Evolutionary conservation across 2,888 invertebrate species (phyloP), one percentile per base, ranked within the genome.

Genomic region (Branchellion lobata): DNA sequence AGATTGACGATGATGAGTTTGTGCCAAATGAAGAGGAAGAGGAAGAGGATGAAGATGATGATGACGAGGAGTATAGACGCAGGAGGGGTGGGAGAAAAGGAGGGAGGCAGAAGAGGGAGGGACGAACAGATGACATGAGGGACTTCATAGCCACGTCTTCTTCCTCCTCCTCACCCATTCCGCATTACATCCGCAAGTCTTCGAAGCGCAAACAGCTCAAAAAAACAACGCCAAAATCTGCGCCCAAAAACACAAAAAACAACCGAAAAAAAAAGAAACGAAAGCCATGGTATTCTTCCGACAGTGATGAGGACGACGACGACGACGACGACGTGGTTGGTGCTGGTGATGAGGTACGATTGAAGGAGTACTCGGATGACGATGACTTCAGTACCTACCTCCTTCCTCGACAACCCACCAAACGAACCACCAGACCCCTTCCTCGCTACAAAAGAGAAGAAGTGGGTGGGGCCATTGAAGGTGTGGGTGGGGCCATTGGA

Each of bases 1-100:
- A 61, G n/a, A 73, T 51, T 24, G 78, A 78, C 8, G 81, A 81
- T n/a, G 75, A 75, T 57, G 71, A 71, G 71, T 75, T 75, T 1
- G 24, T 51, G 1, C 53, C 57, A n/a, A 29, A 24, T 24, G 61
- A 57, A 24, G 61, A 57, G n/a, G 61, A 57, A 24, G 61, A 57
- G 61, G 61, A 57, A 57, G 61, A 57, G n/a, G 61, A 57, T 14
- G 61, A 57, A n/a, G 61, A 57, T 3, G 61, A 57, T 8, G 61
- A 57, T 8, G 61, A 57, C 21, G 61, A 57, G 61, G 61, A 57
- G n/a, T 57, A 57, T 57, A n/a, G n/a, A n/a, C n/a, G n/a, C n/a
- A n/a, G n/a, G n/a, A n/a, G n/a, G n/a, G 61, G n/a, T 8, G 24
- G 61, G 21, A 24, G 61, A 24, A 8, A n/a, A 57, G 24, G 61